Conservation (phyloP, 2,888 invertebrate genomes). For the Sericinus montela region DNA sequence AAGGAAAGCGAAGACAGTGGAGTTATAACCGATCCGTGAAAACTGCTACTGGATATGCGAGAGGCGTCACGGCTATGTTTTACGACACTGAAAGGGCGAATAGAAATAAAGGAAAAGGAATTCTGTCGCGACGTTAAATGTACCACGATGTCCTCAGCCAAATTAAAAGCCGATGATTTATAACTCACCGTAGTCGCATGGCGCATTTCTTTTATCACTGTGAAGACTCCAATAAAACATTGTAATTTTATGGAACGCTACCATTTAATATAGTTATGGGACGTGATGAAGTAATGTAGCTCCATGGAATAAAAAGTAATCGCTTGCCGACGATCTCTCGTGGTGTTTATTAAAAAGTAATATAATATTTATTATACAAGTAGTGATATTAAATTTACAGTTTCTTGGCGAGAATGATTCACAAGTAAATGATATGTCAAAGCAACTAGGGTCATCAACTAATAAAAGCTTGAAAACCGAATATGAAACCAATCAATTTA, state of each 20-base stretch:
- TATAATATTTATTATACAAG: neutral
- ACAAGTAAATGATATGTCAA: too few relatives aligned
- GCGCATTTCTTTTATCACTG: slow-evolving; percentile 15
- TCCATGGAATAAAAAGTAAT: neutral
- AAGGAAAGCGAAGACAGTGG: slow-evolving; percentile 19
- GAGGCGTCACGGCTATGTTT: slow-evolving; percentile 46
- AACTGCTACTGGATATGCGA: slow-evolving; percentile 38
- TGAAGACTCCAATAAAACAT: slow-evolving; percentile 13
- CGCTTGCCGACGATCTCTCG: neutral
- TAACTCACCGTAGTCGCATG: slow-evolving; percentile 27
- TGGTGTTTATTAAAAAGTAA: neutral
- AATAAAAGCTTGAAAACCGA: too few relatives aligned
- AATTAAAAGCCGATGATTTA: slow-evolving; percentile 64
- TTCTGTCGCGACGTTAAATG: slow-evolving; percentile 49
- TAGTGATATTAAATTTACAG: neutral
- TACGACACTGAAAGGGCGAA: slow-evolving; percentile 49
- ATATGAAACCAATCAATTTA: too few relatives aligned
- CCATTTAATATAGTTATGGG: slow-evolving; percentile 12
- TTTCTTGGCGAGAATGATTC: too few relatives aligned
- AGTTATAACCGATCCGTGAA: slow-evolving; percentile 32
- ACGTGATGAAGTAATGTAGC: slow-evolving; percentile 8
- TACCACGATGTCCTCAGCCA: slow-evolving; percentile 48
- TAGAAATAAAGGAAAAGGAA: slow-evolving; percentile 49
- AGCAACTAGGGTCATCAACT: too few relatives aligned
- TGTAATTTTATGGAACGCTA: slow-evolving; percentile 16